A percentile compares a stretch with the other conserved stretches of the same genome.
Evolutionary conservation across 2,797 vertebrate species (phyloP).

Genomic region (Triplophysa yarkandensis): DNA sequence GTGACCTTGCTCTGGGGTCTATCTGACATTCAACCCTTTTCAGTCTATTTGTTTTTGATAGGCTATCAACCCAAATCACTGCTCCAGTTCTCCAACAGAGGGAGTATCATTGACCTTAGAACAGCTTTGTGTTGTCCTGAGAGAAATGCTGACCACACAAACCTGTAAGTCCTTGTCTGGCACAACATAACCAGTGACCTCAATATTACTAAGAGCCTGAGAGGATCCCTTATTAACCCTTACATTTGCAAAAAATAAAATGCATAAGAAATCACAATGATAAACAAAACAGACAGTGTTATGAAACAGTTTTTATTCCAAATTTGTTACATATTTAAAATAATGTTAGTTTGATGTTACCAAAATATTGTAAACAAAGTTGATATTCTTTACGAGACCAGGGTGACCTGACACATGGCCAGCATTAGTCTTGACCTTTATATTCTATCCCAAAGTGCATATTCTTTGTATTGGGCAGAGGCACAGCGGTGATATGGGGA

Average conservation of each 20-base stretch:
- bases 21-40: conserved; percentile 19
- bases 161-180: conserved; percentile 14
- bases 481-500: conserved; percentile 42
- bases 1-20: conserved; percentile 2
- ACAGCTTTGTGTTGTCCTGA: conserved; percentile 7
- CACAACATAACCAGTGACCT: conserved; percentile 33
- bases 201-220: conserved; percentile 19
- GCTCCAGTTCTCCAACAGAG: conserved; percentile 43
- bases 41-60: conserved; percentile 40
- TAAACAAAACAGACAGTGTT: conserved; percentile 4
- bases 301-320: conserved; percentile 49
- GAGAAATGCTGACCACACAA: conserved; percentile 46
- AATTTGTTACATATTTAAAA: conserved; percentile 18
- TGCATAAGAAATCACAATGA: background rate
- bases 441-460: background rate
- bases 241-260: background rate
- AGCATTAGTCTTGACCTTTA: background rate
- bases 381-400: background rate
- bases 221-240: conserved; percentile 10
- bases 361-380: conserved; percentile 26
- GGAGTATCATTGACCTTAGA: conserved; percentile 27
- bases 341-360: conserved; percentile 19
- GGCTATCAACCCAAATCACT: background rate
- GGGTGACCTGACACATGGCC: conserved; percentile 12
- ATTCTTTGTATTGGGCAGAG: conserved; percentile 1